phyloP scores from a whole-genome alignment of 1,140 invertebrate species.

The Ostrea edulis region DNA sequence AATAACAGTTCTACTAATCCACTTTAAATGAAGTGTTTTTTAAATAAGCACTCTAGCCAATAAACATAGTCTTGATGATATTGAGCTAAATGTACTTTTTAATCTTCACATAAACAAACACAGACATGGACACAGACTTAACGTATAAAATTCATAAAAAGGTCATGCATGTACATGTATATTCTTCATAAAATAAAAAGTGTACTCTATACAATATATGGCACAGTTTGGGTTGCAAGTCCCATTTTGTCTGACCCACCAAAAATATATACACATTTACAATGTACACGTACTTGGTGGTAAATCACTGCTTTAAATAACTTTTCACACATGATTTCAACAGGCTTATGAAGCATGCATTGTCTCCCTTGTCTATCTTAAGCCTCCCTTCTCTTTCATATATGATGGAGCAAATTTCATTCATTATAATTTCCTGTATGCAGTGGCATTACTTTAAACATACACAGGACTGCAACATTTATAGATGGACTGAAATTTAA shows the following conservation, averaged over 20 bases:
- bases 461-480: no score
- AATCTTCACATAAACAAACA: background rate
- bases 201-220: slow-evolving; percentile 26
- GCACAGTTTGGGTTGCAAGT: slow-evolving; percentile 11
- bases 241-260: background rate
- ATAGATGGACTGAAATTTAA: no score
- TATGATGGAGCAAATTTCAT: no score
- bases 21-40: background rate
- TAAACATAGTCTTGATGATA: background rate
- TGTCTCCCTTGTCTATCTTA: no score
- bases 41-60: background rate
- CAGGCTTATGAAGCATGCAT: background rate
- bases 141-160: slow-evolving; percentile 9
- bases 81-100: background rate
- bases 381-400: no score
- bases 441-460: no score
- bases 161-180: background rate
- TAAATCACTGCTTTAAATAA: background rate
- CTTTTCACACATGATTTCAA: background rate
- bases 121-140: background rate
- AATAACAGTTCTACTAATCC: background rate
- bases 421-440: no score
- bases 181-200: slow-evolving; percentile 33
- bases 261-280: background rate
- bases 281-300: background rate